Percentiles rank a stretch among this genome's conserved stretches.
Conservation (phyloP, 2,797 vertebrate species). For the Enteromius mattozi region DNA sequence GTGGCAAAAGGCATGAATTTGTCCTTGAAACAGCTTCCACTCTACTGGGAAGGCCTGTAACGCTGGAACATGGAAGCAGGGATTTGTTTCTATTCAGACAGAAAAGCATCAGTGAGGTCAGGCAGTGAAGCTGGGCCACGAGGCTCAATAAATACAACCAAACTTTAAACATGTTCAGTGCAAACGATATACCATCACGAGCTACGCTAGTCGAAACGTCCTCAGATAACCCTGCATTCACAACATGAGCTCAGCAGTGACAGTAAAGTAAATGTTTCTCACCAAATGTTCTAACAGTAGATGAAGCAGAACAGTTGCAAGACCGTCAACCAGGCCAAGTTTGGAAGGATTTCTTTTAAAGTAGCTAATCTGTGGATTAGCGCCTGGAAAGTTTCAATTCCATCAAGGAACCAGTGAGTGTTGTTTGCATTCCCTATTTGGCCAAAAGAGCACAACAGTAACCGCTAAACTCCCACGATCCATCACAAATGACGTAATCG, state of each 20-base stretch:
- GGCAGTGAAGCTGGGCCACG: not conserved
- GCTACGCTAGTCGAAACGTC: not conserved
- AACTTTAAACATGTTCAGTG: conserved; percentile 10
- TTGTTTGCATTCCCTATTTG: conserved; percentile 65
- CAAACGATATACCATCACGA: not conserved
- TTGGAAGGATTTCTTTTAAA: conserved; percentile 63
- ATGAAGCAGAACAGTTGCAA: conserved; percentile 14
- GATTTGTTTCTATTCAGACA: not conserved
- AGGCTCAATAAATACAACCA: conserved; percentile 13
- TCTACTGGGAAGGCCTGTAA: not conserved
- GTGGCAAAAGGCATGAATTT: not conserved
- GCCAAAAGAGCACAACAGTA: conserved; percentile 66
- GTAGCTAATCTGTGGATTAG: conserved; percentile 73
- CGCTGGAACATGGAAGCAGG: conserved; percentile 1
- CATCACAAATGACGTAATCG: not conserved
- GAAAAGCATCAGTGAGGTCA: conserved; percentile 11
- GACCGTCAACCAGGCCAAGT: conserved; percentile 26
- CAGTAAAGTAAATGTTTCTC: conserved; percentile 26
- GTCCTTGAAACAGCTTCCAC: not conserved
- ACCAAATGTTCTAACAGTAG: conserved; percentile 9
- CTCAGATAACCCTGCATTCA: not conserved
- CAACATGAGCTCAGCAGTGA: conserved; percentile 15
- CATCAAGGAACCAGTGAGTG: conserved; percentile 66
- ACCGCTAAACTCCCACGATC: conserved; percentile 6
- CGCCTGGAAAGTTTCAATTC: conserved; percentile 75